phyloP scores from a whole-genome alignment of 2,888 invertebrate genomes.

The Trichogramma evanescens region DNA sequence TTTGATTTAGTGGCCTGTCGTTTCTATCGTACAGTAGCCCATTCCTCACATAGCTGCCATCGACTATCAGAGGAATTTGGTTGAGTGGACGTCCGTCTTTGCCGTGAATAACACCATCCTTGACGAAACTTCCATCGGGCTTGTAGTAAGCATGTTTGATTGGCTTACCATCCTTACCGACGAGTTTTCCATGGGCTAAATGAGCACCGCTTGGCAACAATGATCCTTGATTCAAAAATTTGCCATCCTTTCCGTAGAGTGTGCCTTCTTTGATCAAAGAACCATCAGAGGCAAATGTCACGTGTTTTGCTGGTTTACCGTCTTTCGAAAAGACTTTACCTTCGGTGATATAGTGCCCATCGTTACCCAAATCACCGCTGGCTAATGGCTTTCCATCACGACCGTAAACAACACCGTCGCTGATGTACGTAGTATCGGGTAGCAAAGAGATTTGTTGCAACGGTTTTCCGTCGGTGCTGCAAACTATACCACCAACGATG shows the following conservation, averaged over 20 bases:
- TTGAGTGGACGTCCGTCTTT: conserved; percentile 36
- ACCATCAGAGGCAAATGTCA: conserved; percentile 41
- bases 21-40: conserved; percentile 35
- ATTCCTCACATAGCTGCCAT: conserved; percentile 37
- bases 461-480: conserved; percentile 38
- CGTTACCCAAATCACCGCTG: conserved; percentile 37
- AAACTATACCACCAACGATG: conserved; percentile 41
- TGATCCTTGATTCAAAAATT: conserved; percentile 40
- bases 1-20: conserved; percentile 34
- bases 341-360: conserved; percentile 36
- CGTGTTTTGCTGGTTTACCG: conserved; percentile 39
- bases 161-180: conserved; percentile 39
- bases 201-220: conserved; percentile 39
- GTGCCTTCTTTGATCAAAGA: conserved; percentile 39
- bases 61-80: conserved; percentile 38
- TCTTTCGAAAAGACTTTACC: conserved; percentile 41
- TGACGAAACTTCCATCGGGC: conserved; percentile 40
- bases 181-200: conserved; percentile 40
- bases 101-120: conserved; percentile 38
- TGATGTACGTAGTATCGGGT: conserved; percentile 39
- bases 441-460: conserved; percentile 35
- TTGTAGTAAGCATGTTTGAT: conserved; percentile 41
- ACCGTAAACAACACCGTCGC: conserved; percentile 39
- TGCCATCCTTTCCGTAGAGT: conserved; percentile 39
- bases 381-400: conserved; percentile 35